Base-by-base conservation (phyloP, 2,888 invertebrate species). In the Baronia brevicornis region DNA sequence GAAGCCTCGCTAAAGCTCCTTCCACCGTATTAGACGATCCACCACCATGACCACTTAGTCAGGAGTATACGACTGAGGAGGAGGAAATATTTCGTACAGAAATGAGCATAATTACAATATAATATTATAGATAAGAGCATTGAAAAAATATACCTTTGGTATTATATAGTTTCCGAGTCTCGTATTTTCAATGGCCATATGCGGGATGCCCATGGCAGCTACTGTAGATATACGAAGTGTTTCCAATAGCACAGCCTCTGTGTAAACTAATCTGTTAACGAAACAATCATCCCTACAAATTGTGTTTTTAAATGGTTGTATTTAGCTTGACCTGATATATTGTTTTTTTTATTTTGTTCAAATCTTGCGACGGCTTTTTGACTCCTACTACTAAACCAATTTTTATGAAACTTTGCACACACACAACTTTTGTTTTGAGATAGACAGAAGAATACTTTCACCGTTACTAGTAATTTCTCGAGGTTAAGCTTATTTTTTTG, bases 181-280 rank as follows among this genome's bases (percentile, higher is more conserved):
- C 0, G 93, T 91, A 39, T 93, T 89, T 33, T 85, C 88, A 1
- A 90, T 52, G 0, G 94, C 91, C 62, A 92, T 86, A 61, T 94
- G 94, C 0, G 94, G 93, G 20, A 94, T 88, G n/a, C 91, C 91
- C 51, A 94, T 89, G 0, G 91, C 88, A 33, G 92, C 85, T 1
- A 91, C 90, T 69, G 89, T 89, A 37, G 94, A 93, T 78, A 93
- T 89, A 22, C 95, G 84, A 4, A 94, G 58, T 0, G 90, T 86
- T 69, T 95, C 95, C 49, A 91, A 60, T 7, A 92, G 87, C 1
- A 92, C 87, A 1, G 93, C 92, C 61, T 93, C 93, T 29, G 91
- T 87, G 54, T 92, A 95, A 0, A 91, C 89, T 88, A 95, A 87
- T 38, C 92, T 91, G 33, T n/a, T 22, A 17, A 28, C 8, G 12